Conservation (phyloP, 2,888 invertebrate species). For the Deilephila elpenor region DNA sequence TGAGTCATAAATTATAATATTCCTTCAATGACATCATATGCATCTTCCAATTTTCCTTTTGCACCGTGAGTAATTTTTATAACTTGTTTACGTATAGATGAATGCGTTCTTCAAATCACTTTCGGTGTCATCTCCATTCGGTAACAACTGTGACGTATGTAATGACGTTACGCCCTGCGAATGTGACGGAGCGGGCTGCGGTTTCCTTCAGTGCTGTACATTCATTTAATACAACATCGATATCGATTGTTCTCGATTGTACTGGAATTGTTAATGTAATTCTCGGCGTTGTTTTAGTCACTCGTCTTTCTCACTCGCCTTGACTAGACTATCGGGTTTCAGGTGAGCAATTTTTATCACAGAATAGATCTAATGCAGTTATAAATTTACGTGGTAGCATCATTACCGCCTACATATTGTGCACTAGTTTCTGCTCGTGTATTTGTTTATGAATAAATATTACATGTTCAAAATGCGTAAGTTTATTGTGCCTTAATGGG, state of each 20-base stretch:
- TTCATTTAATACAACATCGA: constrained; percentile 42
- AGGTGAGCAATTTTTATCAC: constrained; percentile 49
- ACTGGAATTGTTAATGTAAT: neutral
- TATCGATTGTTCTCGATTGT: constrained; percentile 42
- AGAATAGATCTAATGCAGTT: constrained; percentile 15
- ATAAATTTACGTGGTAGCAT: constrained; percentile 9
- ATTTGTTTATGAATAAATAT: neutral
- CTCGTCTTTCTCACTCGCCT: constrained; percentile 42
- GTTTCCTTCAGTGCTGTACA: constrained; percentile 48
- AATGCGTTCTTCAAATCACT: constrained; percentile 43
- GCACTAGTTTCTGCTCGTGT: neutral
- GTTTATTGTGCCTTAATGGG: too few relatives aligned
- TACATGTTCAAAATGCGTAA: too few relatives aligned
- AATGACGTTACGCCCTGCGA: constrained; percentile 46
- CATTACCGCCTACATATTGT: constrained; percentile 1
- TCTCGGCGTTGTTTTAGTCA: constrained; percentile 33
- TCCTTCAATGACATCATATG: neutral
- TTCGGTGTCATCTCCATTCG: constrained; percentile 57
- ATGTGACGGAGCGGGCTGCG: constrained; percentile 49
- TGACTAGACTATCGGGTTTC: constrained; percentile 45
- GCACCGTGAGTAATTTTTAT: neutral
- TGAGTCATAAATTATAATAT: neutral
- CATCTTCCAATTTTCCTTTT: neutral
- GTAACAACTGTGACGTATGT: constrained; percentile 54
- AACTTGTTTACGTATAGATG: constrained; percentile 10